These are phyloP conservation scores for Dynastes grantii DNA, from an alignment of 2,888 invertebrate genomes.

Conservation along the genomic window DNA sequence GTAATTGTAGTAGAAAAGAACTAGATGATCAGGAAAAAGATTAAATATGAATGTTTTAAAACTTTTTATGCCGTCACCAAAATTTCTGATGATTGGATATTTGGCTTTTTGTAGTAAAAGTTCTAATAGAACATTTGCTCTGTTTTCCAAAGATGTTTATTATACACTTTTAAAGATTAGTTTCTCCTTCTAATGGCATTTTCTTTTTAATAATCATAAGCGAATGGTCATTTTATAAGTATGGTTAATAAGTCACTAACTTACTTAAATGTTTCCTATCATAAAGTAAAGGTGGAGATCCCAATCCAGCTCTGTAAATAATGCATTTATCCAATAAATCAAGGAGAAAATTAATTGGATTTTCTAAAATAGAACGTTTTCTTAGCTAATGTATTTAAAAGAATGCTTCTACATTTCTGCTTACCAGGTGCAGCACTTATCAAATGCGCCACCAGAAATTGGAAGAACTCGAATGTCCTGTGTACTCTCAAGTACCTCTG, in stretches of 20 bases:
- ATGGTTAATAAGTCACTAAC: neutral
- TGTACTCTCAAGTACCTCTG: constrained; percentile 68
- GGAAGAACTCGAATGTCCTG: constrained; percentile 70
- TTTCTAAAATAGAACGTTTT: constrained; percentile 59
- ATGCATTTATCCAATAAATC: constrained; percentile 70
- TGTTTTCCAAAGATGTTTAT: too few species aligned
- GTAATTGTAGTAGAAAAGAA: too few species aligned
- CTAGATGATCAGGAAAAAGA: too few species aligned
- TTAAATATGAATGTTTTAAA: too few species aligned
- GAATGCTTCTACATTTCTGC: neutral
- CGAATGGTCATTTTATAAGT: too few species aligned
- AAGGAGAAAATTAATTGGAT: constrained; percentile 70
- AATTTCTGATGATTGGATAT: too few species aligned
- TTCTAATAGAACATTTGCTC: too few species aligned
- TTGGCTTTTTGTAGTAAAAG: too few species aligned
- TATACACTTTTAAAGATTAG: too few species aligned
- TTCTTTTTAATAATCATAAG: too few species aligned
- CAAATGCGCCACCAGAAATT: constrained; percentile 70
- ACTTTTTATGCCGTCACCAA: too few species aligned
- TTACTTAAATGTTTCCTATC: constrained; percentile 64
- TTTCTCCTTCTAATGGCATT: too few species aligned
- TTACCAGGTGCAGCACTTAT: constrained; percentile 66
- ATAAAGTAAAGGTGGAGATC: constrained; percentile 70
- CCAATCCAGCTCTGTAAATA: constrained; percentile 69
- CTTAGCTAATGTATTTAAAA: neutral